phyloP scores from a whole-genome alignment of 2,797 vertebrate species.

The Anisognathus igniventris region DNA sequence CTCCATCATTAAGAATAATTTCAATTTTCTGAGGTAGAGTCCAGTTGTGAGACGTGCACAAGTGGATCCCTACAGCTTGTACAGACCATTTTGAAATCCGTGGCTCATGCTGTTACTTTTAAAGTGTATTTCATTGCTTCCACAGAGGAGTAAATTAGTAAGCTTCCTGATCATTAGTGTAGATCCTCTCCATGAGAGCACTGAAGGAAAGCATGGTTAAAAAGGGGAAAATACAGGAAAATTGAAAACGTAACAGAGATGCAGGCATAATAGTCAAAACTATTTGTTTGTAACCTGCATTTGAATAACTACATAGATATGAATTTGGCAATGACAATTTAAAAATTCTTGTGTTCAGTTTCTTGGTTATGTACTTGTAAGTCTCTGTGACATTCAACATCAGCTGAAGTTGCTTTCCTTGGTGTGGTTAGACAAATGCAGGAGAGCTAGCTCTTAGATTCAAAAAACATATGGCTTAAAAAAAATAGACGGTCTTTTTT shows the following conservation, averaged over 20 bases:
- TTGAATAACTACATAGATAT: background rate
- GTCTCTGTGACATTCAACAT: background rate
- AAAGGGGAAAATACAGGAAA: background rate
- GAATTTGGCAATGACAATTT: background rate
- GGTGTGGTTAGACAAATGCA: background rate
- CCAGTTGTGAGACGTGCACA: background rate
- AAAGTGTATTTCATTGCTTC: background rate
- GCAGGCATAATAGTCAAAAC: background rate
- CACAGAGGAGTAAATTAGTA: background rate
- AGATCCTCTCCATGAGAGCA: background rate
- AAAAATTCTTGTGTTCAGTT: background rate
- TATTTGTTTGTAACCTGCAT: background rate
- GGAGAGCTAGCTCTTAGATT: background rate
- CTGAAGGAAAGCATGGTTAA: background rate
- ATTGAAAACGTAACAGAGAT: background rate
- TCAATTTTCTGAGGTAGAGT: background rate
- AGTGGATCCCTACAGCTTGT: fast-evolving
- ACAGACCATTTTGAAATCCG: background rate
- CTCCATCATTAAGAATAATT: background rate
- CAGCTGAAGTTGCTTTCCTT: background rate
- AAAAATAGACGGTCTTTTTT: background rate
- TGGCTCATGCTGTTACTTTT: background rate
- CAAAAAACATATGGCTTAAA: background rate
- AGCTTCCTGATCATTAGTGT: background rate
- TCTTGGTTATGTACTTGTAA: background rate